A percentile compares a stretch with the other conserved stretches of the same genome.
phyloP scores from a whole-genome alignment of 1,140 invertebrate species.

The Babylonia areolata region DNA sequence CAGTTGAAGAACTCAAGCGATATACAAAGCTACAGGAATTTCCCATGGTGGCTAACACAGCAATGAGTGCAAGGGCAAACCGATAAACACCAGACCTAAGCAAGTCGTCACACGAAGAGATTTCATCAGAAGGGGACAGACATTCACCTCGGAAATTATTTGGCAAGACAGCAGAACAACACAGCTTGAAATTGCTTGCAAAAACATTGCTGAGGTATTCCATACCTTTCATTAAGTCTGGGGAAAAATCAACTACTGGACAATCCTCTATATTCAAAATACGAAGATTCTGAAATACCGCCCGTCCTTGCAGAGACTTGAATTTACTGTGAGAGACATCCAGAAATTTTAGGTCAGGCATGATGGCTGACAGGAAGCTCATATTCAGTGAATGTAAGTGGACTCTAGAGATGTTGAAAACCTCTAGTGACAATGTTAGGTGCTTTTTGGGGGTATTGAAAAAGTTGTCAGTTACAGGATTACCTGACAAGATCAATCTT shows the following conservation, averaged over 20 bases:
- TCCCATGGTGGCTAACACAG: slow-evolving; percentile 43
- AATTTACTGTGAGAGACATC: slow-evolving; percentile 20
- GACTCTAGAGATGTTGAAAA: background rate
- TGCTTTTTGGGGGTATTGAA: slow-evolving; percentile 29
- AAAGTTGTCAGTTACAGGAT: slow-evolving; percentile 35
- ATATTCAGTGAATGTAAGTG: slow-evolving; percentile 38
- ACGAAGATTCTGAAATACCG: slow-evolving; percentile 47
- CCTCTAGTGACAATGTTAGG: background rate
- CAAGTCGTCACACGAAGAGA: slow-evolving; percentile 55
- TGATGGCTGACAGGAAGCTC: slow-evolving; percentile 39
- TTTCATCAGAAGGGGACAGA: slow-evolving; percentile 36
- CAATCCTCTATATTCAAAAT: slow-evolving; percentile 41
- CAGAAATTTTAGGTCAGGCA: slow-evolving; percentile 33
- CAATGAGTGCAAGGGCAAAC: slow-evolving; percentile 46
- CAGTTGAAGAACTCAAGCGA: slow-evolving; percentile 21
- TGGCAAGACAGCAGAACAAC: slow-evolving; percentile 42
- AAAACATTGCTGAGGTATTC: slow-evolving; percentile 34
- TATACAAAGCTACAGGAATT: slow-evolving; percentile 49
- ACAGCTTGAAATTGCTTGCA: slow-evolving; percentile 47
- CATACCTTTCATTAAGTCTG: slow-evolving; percentile 41
- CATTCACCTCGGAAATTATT: slow-evolving; percentile 37
- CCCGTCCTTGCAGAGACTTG: slow-evolving; percentile 39
- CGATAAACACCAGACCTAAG: slow-evolving; percentile 41
- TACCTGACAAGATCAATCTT: slow-evolving; percentile 34
- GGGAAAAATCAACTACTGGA: slow-evolving; percentile 22